Evolutionary conservation across 2,113 vertebrate genomes (phyloP).

Genomic region (Serilophus lunatus): DNA sequence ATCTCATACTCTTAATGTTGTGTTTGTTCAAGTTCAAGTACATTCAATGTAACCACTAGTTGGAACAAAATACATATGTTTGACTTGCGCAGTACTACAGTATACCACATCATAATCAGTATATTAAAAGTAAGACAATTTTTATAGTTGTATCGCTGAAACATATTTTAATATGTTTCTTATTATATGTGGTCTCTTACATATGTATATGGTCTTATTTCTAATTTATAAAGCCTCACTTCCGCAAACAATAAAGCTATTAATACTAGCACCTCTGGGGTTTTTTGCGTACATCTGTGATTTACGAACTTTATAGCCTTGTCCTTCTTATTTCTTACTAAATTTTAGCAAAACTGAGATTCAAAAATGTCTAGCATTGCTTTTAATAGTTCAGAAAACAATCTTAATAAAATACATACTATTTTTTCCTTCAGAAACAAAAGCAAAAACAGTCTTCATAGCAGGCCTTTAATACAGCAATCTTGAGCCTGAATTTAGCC

Average conservation of each 20-base stretch:
- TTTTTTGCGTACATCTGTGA: background rate
- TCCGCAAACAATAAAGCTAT: too few species aligned
- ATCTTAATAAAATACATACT: background rate
- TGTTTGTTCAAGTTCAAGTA: background rate
- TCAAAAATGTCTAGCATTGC: background rate
- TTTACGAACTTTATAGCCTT: background rate
- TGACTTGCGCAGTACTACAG: background rate
- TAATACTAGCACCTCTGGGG: background rate
- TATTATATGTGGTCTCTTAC: too few species aligned
- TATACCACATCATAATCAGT: background rate
- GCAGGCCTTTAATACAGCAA: background rate
- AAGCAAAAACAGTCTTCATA: background rate
- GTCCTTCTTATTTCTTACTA: background rate
- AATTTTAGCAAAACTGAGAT: background rate
- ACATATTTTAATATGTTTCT: background rate
- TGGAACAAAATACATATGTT: background rate
- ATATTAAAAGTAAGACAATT: background rate
- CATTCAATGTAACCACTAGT: background rate
- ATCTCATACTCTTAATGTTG: background rate
- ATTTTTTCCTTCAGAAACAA: background rate
- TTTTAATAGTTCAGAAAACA: background rate
- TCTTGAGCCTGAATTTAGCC: background rate
- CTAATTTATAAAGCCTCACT: background rate
- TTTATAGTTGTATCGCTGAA: background rate
- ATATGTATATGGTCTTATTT: background rate